Percentiles rank a stretch among this genome's conserved stretches.
phyloP scores from a whole-genome alignment of 2,888 invertebrate genomes.

The Eristalis tenax region DNA sequence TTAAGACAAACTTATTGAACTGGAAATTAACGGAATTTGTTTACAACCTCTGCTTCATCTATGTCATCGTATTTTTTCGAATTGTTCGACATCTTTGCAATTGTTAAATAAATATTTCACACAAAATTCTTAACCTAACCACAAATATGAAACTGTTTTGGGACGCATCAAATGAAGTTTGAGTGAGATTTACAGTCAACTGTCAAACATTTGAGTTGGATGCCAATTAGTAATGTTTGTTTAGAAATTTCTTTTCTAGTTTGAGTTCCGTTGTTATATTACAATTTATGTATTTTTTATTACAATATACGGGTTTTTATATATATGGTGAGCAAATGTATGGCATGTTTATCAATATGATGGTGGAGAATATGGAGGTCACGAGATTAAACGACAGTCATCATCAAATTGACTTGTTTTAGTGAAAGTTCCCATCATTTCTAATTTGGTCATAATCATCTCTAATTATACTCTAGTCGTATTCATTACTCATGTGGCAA shows the following conservation, averaged over 20 bases:
- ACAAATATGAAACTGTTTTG: constrained; percentile 56
- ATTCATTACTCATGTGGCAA: too few relatives aligned
- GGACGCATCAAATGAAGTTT: constrained; percentile 52
- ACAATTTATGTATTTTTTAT: too few relatives aligned
- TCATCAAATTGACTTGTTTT: too few relatives aligned
- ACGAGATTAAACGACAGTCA: too few relatives aligned
- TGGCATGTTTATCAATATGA: too few relatives aligned
- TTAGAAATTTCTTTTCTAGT: neutral
- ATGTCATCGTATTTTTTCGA: constrained; percentile 73
- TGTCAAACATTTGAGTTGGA: constrained; percentile 46
- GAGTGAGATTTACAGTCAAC: constrained; percentile 12
- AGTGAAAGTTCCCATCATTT: too few relatives aligned
- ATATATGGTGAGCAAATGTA: too few relatives aligned
- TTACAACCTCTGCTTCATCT: constrained; percentile 75
- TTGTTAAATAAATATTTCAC: constrained; percentile 43
- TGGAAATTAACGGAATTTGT: neutral
- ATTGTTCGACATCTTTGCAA: constrained; percentile 60
- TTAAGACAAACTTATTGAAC: neutral
- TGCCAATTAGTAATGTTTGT: constrained; percentile 21
- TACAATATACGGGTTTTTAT: too few relatives aligned
- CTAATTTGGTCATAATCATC: too few relatives aligned
- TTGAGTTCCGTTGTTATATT: neutral
- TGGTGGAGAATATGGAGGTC: too few relatives aligned
- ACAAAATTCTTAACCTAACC: constrained; percentile 53
- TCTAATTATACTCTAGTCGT: too few relatives aligned